Percentiles rank a stretch among this genome's conserved stretches.
phyloP scores from a whole-genome alignment of 2,888 invertebrate species.

The Zelleria hepariella region DNA sequence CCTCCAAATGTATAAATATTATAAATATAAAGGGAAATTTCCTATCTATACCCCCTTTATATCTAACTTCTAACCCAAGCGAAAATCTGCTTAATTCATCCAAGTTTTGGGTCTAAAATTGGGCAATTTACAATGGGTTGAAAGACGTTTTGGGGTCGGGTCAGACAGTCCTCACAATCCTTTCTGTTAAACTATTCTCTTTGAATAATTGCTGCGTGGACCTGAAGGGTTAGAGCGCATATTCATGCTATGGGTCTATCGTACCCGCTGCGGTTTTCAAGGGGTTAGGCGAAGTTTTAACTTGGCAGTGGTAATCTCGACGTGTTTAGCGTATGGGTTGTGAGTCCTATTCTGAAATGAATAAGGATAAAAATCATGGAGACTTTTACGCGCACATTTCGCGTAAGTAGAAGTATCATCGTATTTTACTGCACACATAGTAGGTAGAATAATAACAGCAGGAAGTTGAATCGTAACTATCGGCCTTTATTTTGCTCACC shows the following conservation, averaged over 20 bases:
- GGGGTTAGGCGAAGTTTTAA: constrained; percentile 1
- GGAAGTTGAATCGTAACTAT: too few relatives aligned
- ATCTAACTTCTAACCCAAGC: neutral
- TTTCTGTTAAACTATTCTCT: constrained; percentile 73
- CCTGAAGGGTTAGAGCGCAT: constrained; percentile 55
- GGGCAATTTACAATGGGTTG: neutral
- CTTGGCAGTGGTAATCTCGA: neutral
- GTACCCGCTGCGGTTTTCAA: neutral
- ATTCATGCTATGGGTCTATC: neutral
- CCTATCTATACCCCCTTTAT: neutral
- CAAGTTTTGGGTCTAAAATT: constrained; percentile 10
- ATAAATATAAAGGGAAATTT: constrained; percentile 54
- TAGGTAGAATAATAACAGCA: too few relatives aligned
- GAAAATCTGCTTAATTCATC: constrained; percentile 15
- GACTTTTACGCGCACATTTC: too few relatives aligned
- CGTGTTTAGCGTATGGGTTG: neutral
- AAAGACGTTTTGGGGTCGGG: neutral
- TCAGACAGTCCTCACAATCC: constrained; percentile 57
- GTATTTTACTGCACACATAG: too few relatives aligned
- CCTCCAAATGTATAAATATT: constrained; percentile 67
- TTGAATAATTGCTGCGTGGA: constrained; percentile 73
- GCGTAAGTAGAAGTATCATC: too few relatives aligned
- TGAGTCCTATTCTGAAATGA: neutral
- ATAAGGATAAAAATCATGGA: neutral
- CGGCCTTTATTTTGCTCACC: too few relatives aligned